Evolutionary conservation across 2,113 vertebrate genomes (phyloP).

Genomic region (Riparia riparia): DNA sequence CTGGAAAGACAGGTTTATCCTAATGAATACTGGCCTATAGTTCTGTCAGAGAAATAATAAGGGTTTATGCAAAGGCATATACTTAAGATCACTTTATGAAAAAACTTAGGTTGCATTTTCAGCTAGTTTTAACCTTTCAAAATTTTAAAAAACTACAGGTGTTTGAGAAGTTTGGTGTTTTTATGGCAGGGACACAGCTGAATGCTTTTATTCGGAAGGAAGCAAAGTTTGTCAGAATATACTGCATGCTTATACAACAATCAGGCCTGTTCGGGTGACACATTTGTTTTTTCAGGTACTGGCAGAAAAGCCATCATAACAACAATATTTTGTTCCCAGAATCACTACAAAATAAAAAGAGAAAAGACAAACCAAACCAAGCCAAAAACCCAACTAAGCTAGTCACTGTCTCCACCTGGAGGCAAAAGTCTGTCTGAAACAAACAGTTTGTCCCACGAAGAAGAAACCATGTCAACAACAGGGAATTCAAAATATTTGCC

Average conservation of each 20-base stretch:
- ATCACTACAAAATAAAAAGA: neutral
- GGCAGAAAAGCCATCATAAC: neutral
- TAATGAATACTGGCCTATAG: neutral
- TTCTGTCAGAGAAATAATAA: neutral
- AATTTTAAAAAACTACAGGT: neutral
- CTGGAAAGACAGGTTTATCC: neutral
- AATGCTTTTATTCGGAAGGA: neutral
- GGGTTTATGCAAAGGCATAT: neutral
- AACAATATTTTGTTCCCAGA: conserved; percentile 1
- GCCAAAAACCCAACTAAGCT: neutral
- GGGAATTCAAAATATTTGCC: neutral
- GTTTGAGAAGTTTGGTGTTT: neutral
- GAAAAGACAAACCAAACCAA: neutral
- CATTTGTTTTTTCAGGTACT: conserved; percentile 28
- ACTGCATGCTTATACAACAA: conserved; percentile 22
- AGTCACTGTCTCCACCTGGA: conserved; percentile 8
- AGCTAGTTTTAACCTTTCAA: neutral
- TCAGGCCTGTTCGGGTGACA: neutral
- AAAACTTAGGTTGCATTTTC: neutral
- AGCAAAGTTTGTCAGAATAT: conserved; percentile 19
- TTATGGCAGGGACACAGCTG: neutral
- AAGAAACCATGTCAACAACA: neutral
- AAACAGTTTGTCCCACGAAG: neutral
- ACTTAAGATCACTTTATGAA: neutral
- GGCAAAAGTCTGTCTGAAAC: neutral